Evolutionary conservation across 2,113 vertebrate genomes (phyloP), one percentile per base, ranked within the genome.

Genomic region (Opisthocomus hoazin): DNA sequence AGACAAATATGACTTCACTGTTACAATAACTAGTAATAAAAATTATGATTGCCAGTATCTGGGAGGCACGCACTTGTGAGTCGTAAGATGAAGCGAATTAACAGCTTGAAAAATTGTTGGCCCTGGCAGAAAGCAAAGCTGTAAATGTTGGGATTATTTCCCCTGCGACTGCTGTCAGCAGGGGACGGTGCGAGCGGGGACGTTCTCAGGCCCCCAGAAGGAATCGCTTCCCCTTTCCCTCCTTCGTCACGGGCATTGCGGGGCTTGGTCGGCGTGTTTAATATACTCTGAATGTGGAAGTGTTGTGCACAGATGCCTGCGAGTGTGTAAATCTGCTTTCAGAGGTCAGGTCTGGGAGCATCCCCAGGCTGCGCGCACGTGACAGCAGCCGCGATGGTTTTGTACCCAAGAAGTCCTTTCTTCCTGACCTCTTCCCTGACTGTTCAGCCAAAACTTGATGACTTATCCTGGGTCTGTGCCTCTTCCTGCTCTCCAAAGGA

Each of bases 51-150:
- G 97, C 96, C 95, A 92, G 94, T 97, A 97, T 97, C 97, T 97
- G 93, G 90, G 84, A 97, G 96, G 95, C 97, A 92, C 81, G 32
- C 84, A 14, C 96, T 95, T 4, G 84, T 50, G 92, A 96, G 80
- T 53, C 37, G 27, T 60, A 43, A 93, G 93, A 97, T 75, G 96
- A 76, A 95, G 92, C 5, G 83, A 97, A 97, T 97, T 96, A 97
- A 97, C 97, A 96, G 97, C 95, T 97, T 97, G 97, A 97, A 92
- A 97, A 97, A 97, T 96, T 58, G 96, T 56, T 85, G 96, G 94
- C n/a, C 75, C 80, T 51, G 87, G 66, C 73, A 83, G 96, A 92
- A 89, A 96, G 93, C 84, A 24, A 58, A 57, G 84, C 89, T 96
- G 90, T 76, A 68, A 94, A 89, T 18, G 82, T 20, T 37, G 79